Conservation (phyloP, 1,140 invertebrate genomes). For the Cotesia chilonis region DNA sequence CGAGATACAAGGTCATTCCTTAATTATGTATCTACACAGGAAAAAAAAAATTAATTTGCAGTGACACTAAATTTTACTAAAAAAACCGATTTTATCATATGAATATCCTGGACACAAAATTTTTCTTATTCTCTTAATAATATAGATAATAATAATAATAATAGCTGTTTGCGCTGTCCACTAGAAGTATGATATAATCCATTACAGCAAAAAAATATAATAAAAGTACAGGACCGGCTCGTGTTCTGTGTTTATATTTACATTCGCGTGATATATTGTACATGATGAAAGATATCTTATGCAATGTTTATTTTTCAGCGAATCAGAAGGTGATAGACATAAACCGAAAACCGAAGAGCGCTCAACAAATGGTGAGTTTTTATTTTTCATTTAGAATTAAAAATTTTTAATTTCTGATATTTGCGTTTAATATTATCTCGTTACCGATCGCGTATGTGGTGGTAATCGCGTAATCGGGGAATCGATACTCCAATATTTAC, state of each 20-base stretch:
- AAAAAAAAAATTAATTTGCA: no score
- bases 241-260: no score
- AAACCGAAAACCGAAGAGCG: slow-evolving; percentile 86
- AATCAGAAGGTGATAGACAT: slow-evolving; percentile 89
- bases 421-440: background rate
- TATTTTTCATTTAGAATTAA: background rate
- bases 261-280: no score
- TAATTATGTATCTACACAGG: no score
- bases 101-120: background rate
- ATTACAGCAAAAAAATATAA: no score
- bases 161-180: no score
- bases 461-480: background rate
- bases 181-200: no score
- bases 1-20: no score
- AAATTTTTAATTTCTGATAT: background rate
- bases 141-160: background rate
- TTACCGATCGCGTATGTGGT: background rate
- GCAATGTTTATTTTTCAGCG: slow-evolving; percentile 68
- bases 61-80: no score
- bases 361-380: slow-evolving; percentile 89
- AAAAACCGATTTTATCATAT: no score
- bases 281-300: no score
- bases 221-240: no score
- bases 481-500: slow-evolving; percentile 10
- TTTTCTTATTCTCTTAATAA: slow-evolving; percentile 18